Percentiles rank a stretch among this genome's conserved stretches.
Conservation (phyloP, 2,888 invertebrate species). For the Leucozona laternaria region DNA sequence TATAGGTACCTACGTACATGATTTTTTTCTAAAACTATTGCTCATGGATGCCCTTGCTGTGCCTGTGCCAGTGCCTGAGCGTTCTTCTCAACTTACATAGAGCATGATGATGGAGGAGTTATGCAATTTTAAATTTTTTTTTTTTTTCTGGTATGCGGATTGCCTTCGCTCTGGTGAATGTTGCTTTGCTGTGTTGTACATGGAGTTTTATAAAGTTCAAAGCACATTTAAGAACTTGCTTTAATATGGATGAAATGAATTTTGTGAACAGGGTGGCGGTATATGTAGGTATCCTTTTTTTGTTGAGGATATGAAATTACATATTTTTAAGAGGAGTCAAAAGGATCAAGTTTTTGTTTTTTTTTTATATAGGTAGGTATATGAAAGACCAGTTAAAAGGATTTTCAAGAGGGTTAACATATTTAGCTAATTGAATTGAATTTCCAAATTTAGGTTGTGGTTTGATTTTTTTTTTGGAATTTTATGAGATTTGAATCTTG, state of each 20-base stretch:
- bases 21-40: slow-evolving; percentile 58
- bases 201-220: slow-evolving; percentile 59
- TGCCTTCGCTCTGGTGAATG: slow-evolving; percentile 60
- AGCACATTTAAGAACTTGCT: slow-evolving; percentile 62
- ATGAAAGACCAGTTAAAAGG: slow-evolving; percentile 9
- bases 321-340: slow-evolving; percentile 34
- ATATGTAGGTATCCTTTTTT: slow-evolving; percentile 40
- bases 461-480: not conserved
- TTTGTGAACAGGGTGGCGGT: slow-evolving; percentile 47
- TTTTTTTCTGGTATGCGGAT: slow-evolving; percentile 22
- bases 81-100: slow-evolving; percentile 20
- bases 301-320: slow-evolving; percentile 36
- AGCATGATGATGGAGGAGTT: slow-evolving; percentile 44
- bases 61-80: no score
- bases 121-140: slow-evolving; percentile 56
- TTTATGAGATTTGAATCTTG: not conserved
- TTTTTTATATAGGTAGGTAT: no score
- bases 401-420: slow-evolving; percentile 38
- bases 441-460: slow-evolving; percentile 8
- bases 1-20: no score
- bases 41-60: slow-evolving; percentile 14
- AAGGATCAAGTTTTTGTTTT: slow-evolving; percentile 34
- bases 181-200: slow-evolving; percentile 25
- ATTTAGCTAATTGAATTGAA: slow-evolving; percentile 59
- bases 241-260: slow-evolving; percentile 61